Conservation (phyloP, 2,888 invertebrate genomes). For the Meteorus cinctellus region DNA sequence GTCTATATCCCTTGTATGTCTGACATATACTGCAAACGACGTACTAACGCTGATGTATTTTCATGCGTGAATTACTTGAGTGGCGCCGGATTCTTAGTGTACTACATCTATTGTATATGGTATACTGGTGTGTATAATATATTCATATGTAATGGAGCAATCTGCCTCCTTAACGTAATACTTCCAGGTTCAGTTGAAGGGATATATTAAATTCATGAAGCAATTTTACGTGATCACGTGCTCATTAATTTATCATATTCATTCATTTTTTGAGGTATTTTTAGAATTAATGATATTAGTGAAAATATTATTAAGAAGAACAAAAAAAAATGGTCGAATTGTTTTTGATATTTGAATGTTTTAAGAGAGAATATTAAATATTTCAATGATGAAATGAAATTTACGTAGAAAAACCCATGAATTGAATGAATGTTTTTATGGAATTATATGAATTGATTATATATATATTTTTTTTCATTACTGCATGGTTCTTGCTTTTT, state of each 20-base stretch:
- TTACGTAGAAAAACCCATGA: too few relatives aligned
- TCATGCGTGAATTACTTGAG: constrained; percentile 54
- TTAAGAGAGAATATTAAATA: too few relatives aligned
- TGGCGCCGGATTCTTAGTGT: not conserved
- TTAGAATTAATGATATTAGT: too few relatives aligned
- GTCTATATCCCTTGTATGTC: constrained; percentile 31
- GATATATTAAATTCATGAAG: not conserved
- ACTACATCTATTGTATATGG: not conserved
- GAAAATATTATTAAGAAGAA: too few relatives aligned
- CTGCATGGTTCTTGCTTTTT: too few relatives aligned
- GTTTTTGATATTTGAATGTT: too few relatives aligned
- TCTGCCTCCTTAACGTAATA: not conserved
- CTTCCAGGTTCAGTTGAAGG: not conserved
- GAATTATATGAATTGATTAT: too few relatives aligned
- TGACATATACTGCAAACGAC: constrained; percentile 50
- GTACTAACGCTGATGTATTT: constrained; percentile 60
- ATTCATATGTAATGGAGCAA: constrained; percentile 28
- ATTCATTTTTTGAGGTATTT: not conserved
- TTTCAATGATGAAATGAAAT: too few relatives aligned
- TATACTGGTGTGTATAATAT: constrained; percentile 50
- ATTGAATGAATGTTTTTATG: not conserved
- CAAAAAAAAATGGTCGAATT: too few relatives aligned
- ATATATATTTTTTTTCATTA: too few relatives aligned
- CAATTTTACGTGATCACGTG: not conserved
- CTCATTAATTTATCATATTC: not conserved